Base-by-base conservation (phyloP, 2,797 vertebrate genomes). In the Cryptoprocta ferox region DNA sequence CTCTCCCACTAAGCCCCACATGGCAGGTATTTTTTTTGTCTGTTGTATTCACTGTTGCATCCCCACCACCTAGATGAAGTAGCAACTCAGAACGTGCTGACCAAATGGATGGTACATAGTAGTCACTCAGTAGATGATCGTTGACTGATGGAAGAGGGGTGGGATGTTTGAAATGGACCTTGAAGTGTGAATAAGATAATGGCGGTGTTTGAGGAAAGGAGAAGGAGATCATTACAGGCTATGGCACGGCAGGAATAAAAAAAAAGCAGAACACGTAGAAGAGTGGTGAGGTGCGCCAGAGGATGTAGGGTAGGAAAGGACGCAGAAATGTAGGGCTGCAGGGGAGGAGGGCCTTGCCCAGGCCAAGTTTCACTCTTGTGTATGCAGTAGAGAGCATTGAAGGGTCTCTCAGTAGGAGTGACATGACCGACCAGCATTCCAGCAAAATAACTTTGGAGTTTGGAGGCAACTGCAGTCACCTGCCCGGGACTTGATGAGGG, bases 141-240 rank as follows among this genome's bases (percentile, higher is more conserved):
- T 45, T 84, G 89, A 79, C 73, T 82, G 4, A 24, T 68, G 28
- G 42, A 94, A 91, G 68, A 65, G 86, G n/a, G 26, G n/a, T 78
- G 39, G 75, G 30, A 24, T 80, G 53, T 89, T 90, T 93, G 65
- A 96, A 97, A 82, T 85, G 26, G 48, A 82, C 32, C 21, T 89
- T 93, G 48, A 89, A 91, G 32, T 85, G 76, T 37, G 63, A 73
- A 45, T 75, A 92, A 59, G 13, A 79, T 75, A 87, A 92, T 71
- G 37, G 35, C 42, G 24, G 59, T 87, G 48, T 87, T 97, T 90
- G 80, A 92, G 83, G 48, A 76, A 30, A 53, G 9, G 56, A 45
- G 59, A 91, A 71, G 28, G 50, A 45, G 11, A 66, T 63, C 75
- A n/a, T 48, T 82, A 76, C 28, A 83, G 75, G 32, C 37, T 83